These are phyloP conservation scores for Drosophila ironensis DNA, from an alignment of 1,140 invertebrate species.

Conservation along the genomic window DNA sequence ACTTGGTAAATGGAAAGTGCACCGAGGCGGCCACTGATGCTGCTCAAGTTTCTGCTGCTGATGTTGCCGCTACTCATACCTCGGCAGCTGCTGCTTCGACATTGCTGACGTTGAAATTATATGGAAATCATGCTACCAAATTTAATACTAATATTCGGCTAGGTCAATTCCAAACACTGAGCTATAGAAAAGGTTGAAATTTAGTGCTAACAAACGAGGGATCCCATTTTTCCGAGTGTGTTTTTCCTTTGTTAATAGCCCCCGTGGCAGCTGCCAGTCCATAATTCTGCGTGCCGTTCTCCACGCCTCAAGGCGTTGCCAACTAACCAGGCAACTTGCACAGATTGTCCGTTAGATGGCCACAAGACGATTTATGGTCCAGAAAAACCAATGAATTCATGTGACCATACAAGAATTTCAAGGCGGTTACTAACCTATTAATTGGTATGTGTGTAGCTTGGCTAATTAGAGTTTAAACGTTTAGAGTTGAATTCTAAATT, in stretches of 20 bases:
- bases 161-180: too few species aligned
- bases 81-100: too few species aligned
- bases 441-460: slow-evolving; percentile 3
- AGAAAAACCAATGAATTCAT: background rate
- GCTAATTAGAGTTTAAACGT: too few species aligned
- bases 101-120: slow-evolving; percentile 25
- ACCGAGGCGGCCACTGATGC: slow-evolving; percentile 35
- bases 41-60: background rate
- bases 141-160: too few species aligned
- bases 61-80: background rate
- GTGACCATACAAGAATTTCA: background rate
- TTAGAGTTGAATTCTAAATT: too few species aligned
- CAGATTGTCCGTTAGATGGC: slow-evolving; percentile 33
- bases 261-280: background rate
- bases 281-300: slow-evolving; percentile 20
- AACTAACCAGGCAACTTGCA: slow-evolving; percentile 28
- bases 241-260: background rate
- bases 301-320: slow-evolving; percentile 40
- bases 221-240: background rate
- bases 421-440: background rate
- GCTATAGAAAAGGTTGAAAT: too few species aligned
- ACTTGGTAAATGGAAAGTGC: slow-evolving; percentile 74
- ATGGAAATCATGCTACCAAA: slow-evolving; percentile 21
- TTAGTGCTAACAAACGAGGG: background rate
- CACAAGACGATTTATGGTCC: slow-evolving; percentile 24